phyloP scores from a whole-genome alignment of 2,113 vertebrate species.

The Colossoma macropomum region DNA sequence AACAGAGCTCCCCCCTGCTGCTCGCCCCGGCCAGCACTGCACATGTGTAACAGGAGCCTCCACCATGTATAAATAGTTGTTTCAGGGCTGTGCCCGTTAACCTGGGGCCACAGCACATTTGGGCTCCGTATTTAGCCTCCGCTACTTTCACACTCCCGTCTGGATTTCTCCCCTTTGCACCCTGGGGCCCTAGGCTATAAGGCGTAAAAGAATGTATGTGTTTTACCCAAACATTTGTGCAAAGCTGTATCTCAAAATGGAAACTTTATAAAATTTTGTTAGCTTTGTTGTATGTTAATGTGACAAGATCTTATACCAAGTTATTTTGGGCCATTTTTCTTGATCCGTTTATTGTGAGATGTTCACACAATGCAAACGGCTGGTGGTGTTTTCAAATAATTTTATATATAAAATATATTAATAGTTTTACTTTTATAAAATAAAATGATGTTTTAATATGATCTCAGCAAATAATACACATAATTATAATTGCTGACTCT shows the following conservation, averaged over 20 bases:
- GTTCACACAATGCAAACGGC: not conserved
- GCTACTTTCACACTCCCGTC: slow-evolving; percentile 54
- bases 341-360: not conserved
- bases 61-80: slow-evolving; percentile 76
- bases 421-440: too few species aligned
- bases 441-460: too few species aligned
- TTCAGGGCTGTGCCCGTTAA: slow-evolving; percentile 64
- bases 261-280: too few species aligned
- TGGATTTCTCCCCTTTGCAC: slow-evolving; percentile 65
- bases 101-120: slow-evolving; percentile 56
- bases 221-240: too few species aligned
- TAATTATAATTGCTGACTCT: not conserved
- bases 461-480: not conserved
- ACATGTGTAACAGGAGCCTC: slow-evolving; percentile 79
- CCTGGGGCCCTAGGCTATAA: slow-evolving; percentile 38
- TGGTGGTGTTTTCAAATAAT: not conserved
- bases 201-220: too few species aligned
- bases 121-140: slow-evolving; percentile 62
- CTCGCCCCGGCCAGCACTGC: slow-evolving; percentile 52
- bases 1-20: slow-evolving; percentile 78
- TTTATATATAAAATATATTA: too few species aligned
- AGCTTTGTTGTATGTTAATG: not conserved
- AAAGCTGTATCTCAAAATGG: too few species aligned
- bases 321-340: not conserved
- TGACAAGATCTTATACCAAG: too few species aligned